phyloP scores from a whole-genome alignment of 1,140 invertebrate genomes.

The Pachyrhynchus sulphureomaculatus region DNA sequence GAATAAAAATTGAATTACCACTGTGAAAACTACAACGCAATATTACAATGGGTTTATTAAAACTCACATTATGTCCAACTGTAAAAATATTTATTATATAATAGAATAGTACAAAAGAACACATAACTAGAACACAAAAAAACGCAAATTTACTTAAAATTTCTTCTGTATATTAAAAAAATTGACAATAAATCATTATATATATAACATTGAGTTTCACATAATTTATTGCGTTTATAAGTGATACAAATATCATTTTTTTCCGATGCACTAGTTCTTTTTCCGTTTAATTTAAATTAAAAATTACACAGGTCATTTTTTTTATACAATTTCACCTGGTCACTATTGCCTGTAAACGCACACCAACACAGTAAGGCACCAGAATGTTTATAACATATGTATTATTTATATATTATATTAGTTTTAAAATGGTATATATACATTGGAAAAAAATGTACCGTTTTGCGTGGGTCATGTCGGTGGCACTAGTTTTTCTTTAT shows the following conservation, averaged over 20 bases:
- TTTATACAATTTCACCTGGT: conserved; percentile 25
- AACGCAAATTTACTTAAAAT: conserved; percentile 35
- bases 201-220: conserved; percentile 44
- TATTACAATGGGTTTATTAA: too few species aligned
- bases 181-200: conserved; percentile 49
- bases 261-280: conserved; percentile 45
- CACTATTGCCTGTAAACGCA: conserved; percentile 37
- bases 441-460: conserved; percentile 50
- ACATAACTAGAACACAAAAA: conserved; percentile 26
- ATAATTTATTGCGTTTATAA: conserved; percentile 42
- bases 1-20: too few species aligned
- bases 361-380: conserved; percentile 48
- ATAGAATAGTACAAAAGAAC: conserved; percentile 26
- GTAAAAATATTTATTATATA: conserved; percentile 30
- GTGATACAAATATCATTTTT: conserved; percentile 48
- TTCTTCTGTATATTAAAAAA: conserved; percentile 49
- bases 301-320: conserved; percentile 24
- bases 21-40: too few species aligned
- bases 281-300: conserved; percentile 35
- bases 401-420: conserved; percentile 29
- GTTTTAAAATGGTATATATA: conserved; percentile 33
- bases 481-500: conserved; percentile 44
- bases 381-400: conserved; percentile 47
- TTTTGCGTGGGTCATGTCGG: conserved; percentile 35
- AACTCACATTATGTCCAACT: conserved; percentile 6